Conservation (phyloP, 2,797 vertebrate species). For the Phyllotis vaccarum region DNA sequence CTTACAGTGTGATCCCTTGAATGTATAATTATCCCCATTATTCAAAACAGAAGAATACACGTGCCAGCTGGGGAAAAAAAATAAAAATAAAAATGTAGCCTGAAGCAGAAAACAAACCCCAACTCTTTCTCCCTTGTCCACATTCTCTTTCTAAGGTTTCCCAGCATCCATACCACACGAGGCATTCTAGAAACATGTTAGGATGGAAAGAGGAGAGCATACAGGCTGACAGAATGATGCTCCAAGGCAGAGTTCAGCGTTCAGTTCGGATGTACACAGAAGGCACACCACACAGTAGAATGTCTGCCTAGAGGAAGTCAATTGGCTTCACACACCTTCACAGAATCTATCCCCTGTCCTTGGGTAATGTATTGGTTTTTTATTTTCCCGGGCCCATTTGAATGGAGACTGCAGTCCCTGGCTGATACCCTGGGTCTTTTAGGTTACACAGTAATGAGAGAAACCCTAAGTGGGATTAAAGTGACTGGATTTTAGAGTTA, state of each 20-base stretch:
- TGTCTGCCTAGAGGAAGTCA: accelerated
- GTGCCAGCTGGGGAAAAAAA: conserved; percentile 90
- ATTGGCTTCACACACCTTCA: not conserved
- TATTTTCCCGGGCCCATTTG: not conserved
- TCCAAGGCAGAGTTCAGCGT: accelerated
- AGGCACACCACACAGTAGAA: not conserved
- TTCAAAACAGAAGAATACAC: conserved; percentile 87
- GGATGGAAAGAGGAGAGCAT: not conserved
- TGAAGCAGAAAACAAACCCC: conserved; percentile 78
- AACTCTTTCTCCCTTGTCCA: not conserved
- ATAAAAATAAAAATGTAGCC: conserved; percentile 88
- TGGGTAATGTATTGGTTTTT: not conserved
- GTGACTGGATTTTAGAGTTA: not conserved
- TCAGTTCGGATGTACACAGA: not conserved
- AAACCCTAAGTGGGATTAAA: not conserved
- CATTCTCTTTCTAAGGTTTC: not conserved
- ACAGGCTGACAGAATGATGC: not conserved
- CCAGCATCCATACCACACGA: not conserved
- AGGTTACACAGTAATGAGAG: not conserved
- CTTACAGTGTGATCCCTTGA: conserved; percentile 86
- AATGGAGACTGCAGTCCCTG: not conserved
- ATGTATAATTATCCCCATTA: conserved; percentile 91
- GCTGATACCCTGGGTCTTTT: not conserved
- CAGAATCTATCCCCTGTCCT: not conserved
- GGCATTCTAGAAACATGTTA: accelerated